Base-by-base conservation (phyloP, 2,797 vertebrate genomes). In the Arnoldichthys spilopterus region DNA sequence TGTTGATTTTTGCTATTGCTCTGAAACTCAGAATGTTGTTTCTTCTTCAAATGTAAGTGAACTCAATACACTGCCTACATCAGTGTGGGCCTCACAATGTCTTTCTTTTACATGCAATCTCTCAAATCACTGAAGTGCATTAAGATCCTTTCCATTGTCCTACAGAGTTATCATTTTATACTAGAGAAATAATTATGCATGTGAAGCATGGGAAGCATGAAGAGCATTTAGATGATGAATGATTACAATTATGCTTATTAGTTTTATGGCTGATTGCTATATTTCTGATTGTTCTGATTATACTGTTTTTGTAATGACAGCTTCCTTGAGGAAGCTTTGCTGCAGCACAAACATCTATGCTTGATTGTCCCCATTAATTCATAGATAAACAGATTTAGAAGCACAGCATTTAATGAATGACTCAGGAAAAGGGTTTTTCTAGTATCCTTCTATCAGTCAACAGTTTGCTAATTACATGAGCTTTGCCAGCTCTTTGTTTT, bases 181-280 rank as follows among this genome's bases (percentile, higher is more conserved):
- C 61, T 68, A 74, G 37, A 59, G 24, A 34, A 72, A 49, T 68
- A 45, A 70, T 64, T 71, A 75, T 71, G 58, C 32, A 63, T 71
- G 37, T 43, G 37, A 32, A 76, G 28, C 40, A 75, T 13, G 22
- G 72, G 34, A 34, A 63, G 58, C 72, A 70, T 54, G 45, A 80
- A 70, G 30, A 69, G 22, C 34, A 70, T 51, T 69, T 40, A 49
- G 24, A 66, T 79, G 54, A 79, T 56, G 68, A 79, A 79, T n/a
- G 13, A 75, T 76, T 76, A 71, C 67, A 80, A 71, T 75, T 80
- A 80, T 63, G 58, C 47, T 70, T 70, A 80, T 80, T 80, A 71
- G 72, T 54, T 74, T 66, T 73, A 26, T 56, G 34, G 47, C 58
- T 80, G 78, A 71, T 76, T 80, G 58, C 66, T 53, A 63, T 37